A percentile compares a stretch with the other conserved stretches of the same genome.
Evolutionary conservation across 2,888 invertebrate species (phyloP).

Genomic region (Noctua pronuba): DNA sequence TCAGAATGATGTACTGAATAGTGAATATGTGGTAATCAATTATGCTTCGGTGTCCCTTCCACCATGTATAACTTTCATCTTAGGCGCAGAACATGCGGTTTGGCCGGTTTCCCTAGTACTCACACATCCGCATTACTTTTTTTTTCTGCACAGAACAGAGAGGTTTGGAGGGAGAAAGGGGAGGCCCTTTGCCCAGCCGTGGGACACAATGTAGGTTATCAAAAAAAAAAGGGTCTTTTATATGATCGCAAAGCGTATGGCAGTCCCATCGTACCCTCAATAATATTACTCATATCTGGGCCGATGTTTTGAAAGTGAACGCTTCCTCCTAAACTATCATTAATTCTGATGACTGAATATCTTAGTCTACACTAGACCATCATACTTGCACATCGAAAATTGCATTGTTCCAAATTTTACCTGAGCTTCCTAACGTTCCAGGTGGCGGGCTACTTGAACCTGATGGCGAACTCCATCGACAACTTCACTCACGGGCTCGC

Average conservation of each 20-base stretch:
- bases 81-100: too few relatives aligned
- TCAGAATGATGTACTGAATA: too few relatives aligned
- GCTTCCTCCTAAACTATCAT: not conserved
- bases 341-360: not conserved
- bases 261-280: too few relatives aligned
- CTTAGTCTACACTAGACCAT: not conserved
- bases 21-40: too few relatives aligned
- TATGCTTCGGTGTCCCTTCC: too few relatives aligned
- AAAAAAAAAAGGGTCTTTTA: too few relatives aligned
- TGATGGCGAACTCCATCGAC: conserved; percentile 98
- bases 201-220: too few relatives aligned
- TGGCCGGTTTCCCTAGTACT: not conserved
- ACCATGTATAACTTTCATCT: too few relatives aligned
- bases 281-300: not conserved
- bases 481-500: conserved; percentile 99
- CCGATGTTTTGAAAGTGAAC: not conserved
- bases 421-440: conserved; percentile 68
- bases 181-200: too few relatives aligned
- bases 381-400: not conserved
- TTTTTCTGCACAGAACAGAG: too few relatives aligned
- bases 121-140: too few relatives aligned
- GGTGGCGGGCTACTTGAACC: conserved; percentile 97
- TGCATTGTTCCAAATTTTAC: not conserved
- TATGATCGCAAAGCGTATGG: not conserved
- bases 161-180: too few relatives aligned